Evolutionary conservation across 1,140 invertebrate species (phyloP), one percentile per base, ranked within the genome.

Genomic region (Bombus soroeensis): DNA sequence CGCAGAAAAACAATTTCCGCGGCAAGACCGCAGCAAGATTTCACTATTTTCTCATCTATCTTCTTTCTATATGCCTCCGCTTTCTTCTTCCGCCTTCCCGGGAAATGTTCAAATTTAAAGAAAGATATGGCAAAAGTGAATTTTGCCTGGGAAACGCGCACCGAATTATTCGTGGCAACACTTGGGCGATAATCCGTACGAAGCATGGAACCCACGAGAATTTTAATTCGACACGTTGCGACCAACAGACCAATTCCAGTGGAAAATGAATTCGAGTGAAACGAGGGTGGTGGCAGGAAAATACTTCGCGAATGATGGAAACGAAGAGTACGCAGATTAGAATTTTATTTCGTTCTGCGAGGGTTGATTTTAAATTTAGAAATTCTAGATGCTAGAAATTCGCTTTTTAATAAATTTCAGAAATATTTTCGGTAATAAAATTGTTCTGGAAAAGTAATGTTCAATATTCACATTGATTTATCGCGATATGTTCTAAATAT

Each of bases 161-260:
- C 22, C 34, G 32, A 37, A 41, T 81, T 32, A 8, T 41, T 59
- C 39, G 43, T 28, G 37, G n/a, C 6, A 79, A 71, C 6, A 77
- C 10, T 37, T 32, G 13, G 59, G 25, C 32, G 81, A 70, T 83
- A 57, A 68, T 70, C 37, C 47, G 74, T 64, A 78, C 81, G 81
- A 77, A 77, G 62, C 66, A 73, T 37, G n/a, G 37, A 72, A 39
- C 79, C 13, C 37, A 10, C 4, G 28, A 41, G 75, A 77, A 77
- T 62, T 62, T 77, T 77, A 77, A 76, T 76, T 59, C 34, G 37
- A 22, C 59, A 34, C 34, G 34, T 70, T 34, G 66, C 9, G 37
- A 28, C 28, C 8, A 43, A 10, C 6, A 43, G 13, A 43, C 15
- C 28, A 39, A 72, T n/a, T 43, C 41, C 39, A 72, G 71, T 32